A percentile compares a stretch with the other conserved stretches of the same genome.
phyloP scores from a whole-genome alignment of 2,113 vertebrate species.

The Sebastes fasciatus region DNA sequence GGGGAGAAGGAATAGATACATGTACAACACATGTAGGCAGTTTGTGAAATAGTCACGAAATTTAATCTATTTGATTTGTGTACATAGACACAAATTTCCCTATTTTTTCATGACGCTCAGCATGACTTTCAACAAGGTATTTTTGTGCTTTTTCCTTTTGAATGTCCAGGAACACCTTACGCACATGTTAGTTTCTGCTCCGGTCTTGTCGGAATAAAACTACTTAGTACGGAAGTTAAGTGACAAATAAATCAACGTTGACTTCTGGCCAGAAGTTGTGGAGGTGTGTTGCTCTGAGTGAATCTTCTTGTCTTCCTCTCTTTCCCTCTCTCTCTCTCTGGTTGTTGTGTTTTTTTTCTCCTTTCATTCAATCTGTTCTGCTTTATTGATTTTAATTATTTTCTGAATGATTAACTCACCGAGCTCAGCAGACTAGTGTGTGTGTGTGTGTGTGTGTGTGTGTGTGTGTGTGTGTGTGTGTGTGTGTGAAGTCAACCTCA shows the following conservation, averaged over 20 bases:
- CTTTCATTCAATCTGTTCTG: conserved; percentile 68
- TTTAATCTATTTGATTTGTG: too few species aligned
- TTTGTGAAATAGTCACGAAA: too few species aligned
- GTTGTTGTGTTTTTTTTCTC: background rate
- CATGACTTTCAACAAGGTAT: too few species aligned
- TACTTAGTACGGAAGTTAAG: too few species aligned
- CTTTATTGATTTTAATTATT: conserved; percentile 78
- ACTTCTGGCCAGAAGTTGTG: too few species aligned
- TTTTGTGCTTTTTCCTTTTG: too few species aligned
- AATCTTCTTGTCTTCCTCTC: background rate
- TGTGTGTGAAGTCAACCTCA: conserved; percentile 6
- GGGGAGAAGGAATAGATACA: background rate
- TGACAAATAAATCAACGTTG: too few species aligned
- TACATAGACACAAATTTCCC: too few species aligned
- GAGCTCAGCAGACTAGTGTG: conserved; percentile 37
- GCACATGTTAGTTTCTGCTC: too few species aligned
- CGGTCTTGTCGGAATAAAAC: too few species aligned
- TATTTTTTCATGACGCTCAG: too few species aligned
- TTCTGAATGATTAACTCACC: conserved; percentile 67
- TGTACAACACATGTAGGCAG: background rate
- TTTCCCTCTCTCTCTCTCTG: background rate
- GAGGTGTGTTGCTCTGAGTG: background rate
- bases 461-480: conserved; percentile 11
- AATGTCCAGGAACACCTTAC: too few species aligned
- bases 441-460: conserved; percentile 12